Evolutionary conservation across 2,113 vertebrate species (phyloP).

Genomic region (Rhipidura dahli): DNA sequence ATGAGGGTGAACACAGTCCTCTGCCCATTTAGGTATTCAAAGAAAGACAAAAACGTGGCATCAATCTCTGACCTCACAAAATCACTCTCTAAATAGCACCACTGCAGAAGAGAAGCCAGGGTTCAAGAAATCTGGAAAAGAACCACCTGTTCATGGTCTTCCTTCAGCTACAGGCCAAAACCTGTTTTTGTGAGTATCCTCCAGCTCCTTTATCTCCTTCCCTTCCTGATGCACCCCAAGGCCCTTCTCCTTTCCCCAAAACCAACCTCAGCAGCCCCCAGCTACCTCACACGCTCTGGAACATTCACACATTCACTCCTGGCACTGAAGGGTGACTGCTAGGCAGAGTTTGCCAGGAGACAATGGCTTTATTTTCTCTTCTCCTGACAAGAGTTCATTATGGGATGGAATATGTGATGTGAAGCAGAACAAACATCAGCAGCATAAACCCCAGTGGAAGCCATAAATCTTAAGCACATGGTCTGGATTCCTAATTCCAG

Average conservation of each 20-base stretch:
- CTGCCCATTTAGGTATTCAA: background rate
- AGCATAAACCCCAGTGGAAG: background rate
- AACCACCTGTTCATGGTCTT: background rate
- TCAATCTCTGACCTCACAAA: background rate
- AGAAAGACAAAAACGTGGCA: background rate
- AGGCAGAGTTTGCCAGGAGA: background rate
- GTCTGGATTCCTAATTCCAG: constrained; percentile 5
- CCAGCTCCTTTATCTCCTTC: background rate
- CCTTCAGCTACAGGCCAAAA: background rate
- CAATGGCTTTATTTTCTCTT: background rate
- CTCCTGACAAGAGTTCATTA: background rate
- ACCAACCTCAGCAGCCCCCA: background rate
- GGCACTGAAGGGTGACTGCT: background rate
- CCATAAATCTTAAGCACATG: background rate
- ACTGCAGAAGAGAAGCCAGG: background rate
- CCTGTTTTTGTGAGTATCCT: background rate
- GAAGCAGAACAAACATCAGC: background rate
- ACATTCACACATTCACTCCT: background rate
- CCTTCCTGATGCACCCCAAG: background rate
- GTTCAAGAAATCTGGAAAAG: background rate
- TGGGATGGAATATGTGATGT: background rate
- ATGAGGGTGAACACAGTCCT: background rate
- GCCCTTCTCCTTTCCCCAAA: background rate
- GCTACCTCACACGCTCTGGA: background rate
- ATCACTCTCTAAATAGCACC: background rate